Conservation (phyloP, 2,113 vertebrate genomes). For the Pygoscelis adeliae region DNA sequence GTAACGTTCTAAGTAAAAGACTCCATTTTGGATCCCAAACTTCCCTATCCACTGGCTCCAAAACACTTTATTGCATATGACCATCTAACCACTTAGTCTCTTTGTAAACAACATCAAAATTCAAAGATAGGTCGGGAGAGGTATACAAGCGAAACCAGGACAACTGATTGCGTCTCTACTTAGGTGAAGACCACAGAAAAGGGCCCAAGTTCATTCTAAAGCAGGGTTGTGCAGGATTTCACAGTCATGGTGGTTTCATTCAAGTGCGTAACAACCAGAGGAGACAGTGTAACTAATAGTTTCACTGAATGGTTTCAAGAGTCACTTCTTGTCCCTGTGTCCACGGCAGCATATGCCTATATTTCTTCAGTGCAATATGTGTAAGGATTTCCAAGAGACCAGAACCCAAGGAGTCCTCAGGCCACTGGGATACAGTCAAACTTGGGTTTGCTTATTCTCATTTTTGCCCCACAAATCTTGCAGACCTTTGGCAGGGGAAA, state of each 20-base stretch:
- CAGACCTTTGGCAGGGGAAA: neutral
- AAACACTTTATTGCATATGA: neutral
- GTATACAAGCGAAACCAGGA: neutral
- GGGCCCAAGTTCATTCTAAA: neutral
- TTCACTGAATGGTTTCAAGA: neutral
- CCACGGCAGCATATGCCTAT: accelerated
- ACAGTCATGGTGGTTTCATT: neutral
- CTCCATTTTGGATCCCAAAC: neutral
- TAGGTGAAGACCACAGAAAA: neutral
- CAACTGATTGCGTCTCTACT: neutral
- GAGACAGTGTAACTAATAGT: neutral
- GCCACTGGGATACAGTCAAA: neutral
- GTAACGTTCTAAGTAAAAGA: neutral
- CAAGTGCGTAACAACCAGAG: neutral
- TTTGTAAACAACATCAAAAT: neutral
- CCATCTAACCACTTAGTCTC: neutral
- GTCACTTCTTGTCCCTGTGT: neutral
- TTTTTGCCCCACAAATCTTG: neutral
- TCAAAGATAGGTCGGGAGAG: neutral
- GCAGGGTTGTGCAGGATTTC: neutral
- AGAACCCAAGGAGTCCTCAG: neutral
- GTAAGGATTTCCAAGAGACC: neutral
- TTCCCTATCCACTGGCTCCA: neutral
- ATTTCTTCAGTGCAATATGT: neutral
- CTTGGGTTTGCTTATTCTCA: neutral